Evolutionary conservation across 2,888 invertebrate species (phyloP).

Genomic region (Trissonchulus sp.): DNA sequence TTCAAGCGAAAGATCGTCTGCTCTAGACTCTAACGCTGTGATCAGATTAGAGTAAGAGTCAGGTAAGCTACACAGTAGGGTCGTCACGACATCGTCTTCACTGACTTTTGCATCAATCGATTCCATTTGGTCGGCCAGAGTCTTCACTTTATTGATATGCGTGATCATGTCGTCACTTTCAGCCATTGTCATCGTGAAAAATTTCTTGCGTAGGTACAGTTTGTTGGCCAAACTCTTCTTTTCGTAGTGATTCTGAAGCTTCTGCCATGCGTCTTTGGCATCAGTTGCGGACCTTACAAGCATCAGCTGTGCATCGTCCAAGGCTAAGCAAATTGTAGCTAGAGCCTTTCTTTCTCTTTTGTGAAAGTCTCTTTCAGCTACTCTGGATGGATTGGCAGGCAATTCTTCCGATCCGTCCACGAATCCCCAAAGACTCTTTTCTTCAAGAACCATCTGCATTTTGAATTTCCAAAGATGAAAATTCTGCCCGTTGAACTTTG

Average conservation of each 20-base stretch:
- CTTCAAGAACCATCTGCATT: neutral
- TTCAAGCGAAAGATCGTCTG: neutral
- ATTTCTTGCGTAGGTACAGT: neutral
- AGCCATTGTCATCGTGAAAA: neutral
- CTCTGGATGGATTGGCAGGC: neutral
- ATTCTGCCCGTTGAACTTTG: constrained; percentile 2
- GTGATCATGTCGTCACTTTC: neutral
- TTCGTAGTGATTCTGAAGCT: neutral
- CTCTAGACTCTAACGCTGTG: neutral
- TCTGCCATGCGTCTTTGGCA: too few species aligned
- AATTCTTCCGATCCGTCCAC: constrained; percentile 4
- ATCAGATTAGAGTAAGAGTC: neutral
- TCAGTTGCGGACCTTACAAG: neutral
- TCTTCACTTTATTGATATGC: neutral
- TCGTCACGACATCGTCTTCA: neutral
- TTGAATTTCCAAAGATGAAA: constrained; percentile 11
- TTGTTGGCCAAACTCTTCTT: constrained; percentile 4
- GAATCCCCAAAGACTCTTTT: constrained; percentile 8
- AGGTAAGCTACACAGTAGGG: neutral
- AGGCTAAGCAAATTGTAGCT: neutral
- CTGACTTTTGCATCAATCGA: neutral
- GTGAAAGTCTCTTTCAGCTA: neutral
- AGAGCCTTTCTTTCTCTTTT: neutral
- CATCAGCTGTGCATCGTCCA: neutral
- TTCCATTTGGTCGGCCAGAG: neutral